A percentile compares a stretch with the other conserved stretches of the same genome.
Evolutionary conservation across 2,113 vertebrate genomes (phyloP).

Genomic region (Pterocles burchelli): DNA sequence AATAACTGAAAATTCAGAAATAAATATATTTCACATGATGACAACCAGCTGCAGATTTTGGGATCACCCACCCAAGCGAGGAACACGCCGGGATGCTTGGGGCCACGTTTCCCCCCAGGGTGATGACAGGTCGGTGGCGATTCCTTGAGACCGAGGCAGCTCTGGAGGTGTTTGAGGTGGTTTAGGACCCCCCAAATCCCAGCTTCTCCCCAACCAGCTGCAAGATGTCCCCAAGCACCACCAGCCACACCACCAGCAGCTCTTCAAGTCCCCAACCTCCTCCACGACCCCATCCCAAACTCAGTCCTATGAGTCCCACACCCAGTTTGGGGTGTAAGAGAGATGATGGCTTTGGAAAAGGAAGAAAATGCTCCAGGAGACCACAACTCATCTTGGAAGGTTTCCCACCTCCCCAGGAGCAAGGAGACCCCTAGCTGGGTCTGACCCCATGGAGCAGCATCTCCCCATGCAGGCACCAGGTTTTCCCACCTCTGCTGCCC

Average conservation of each 20-base stretch:
- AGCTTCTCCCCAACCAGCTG: background rate
- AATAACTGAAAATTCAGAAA: background rate
- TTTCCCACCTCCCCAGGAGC: background rate
- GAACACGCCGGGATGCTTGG: accelerated
- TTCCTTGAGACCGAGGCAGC: background rate
- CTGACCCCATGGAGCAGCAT: background rate
- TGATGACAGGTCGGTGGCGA: background rate
- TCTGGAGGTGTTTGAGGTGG: background rate
- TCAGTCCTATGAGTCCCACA: background rate
- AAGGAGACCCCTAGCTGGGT: background rate
- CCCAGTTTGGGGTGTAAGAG: background rate
- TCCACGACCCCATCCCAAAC: background rate
- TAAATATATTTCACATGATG: background rate
- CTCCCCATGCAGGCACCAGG: background rate
- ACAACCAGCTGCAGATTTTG: background rate
- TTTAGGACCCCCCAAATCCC: background rate
- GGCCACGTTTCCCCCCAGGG: background rate
- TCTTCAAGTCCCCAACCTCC: background rate
- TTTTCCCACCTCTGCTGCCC: background rate
- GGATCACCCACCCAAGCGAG: background rate
- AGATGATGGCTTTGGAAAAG: background rate
- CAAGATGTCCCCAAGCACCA: background rate
- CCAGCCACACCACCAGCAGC: background rate
- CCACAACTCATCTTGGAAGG: background rate
- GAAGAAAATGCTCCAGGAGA: background rate